Conservation (phyloP, 2,888 invertebrate species). For the Diplolepis rosae region DNA sequence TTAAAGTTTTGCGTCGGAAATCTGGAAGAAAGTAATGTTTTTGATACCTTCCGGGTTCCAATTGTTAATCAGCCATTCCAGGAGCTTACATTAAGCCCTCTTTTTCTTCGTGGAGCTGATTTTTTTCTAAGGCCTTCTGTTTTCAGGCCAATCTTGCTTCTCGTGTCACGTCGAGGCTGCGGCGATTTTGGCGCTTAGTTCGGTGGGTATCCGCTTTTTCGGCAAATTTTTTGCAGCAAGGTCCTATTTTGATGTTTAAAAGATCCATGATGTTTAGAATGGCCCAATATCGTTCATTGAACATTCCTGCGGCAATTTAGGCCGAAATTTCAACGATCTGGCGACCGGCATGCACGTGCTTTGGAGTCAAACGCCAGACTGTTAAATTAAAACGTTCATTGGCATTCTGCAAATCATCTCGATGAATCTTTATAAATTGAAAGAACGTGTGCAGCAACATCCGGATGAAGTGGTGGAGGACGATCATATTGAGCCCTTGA, state of each 20-base stretch:
- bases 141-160: no score
- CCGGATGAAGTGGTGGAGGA: constrained; percentile 32
- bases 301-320: background rate
- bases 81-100: no score
- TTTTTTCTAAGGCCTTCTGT: no score
- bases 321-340: background rate
- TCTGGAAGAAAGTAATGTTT: no score
- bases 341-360: constrained; percentile 35
- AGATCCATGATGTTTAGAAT: background rate
- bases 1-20: no score
- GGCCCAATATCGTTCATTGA: background rate
- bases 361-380: constrained; percentile 58
- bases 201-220: background rate
- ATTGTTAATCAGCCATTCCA: no score
- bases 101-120: no score
- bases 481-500: constrained; percentile 27
- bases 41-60: no score
- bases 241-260: background rate
- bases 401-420: constrained; percentile 53
- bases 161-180: no score
- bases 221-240: background rate
- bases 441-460: constrained; percentile 34
- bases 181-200: background rate
- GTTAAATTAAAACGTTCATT: constrained; percentile 62
- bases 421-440: constrained; percentile 42